phyloP scores from a whole-genome alignment of 2,113 vertebrate species.

The Hippocampus abdominalis region DNA sequence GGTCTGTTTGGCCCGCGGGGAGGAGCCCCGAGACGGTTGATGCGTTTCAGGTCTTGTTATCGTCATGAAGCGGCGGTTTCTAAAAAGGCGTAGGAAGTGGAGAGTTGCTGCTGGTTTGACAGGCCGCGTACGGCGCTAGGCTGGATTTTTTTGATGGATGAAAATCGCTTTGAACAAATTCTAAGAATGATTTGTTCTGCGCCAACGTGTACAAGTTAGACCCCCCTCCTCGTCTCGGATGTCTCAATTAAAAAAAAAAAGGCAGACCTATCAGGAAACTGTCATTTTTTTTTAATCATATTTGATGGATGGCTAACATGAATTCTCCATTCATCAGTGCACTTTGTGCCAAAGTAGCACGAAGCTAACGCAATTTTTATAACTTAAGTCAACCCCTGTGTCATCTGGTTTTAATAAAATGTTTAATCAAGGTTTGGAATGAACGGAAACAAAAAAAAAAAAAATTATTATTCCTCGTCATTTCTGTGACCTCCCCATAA shows the following conservation, averaged over 20 bases:
- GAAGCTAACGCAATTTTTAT: neutral
- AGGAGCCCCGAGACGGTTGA: neutral
- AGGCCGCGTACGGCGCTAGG: neutral
- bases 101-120: conserved; percentile 6
- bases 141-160: neutral
- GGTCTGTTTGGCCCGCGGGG: neutral
- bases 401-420: neutral
- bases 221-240: too few species aligned
- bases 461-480: neutral
- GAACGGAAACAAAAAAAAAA: neutral
- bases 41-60: neutral
- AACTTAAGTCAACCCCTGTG: neutral
- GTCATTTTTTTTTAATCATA: neutral
- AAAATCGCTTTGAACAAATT: too few species aligned
- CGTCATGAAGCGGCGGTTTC: neutral
- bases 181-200: too few species aligned
- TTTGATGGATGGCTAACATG: neutral
- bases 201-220: too few species aligned
- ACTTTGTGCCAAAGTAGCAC: neutral
- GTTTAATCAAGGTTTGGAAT: neutral
- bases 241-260: too few species aligned
- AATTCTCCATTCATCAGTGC: neutral
- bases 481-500: conserved; percentile 8
- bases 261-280: too few species aligned
- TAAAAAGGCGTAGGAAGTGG: neutral